Evolutionary conservation across 2,888 invertebrate genomes (phyloP), one percentile per base, ranked within the genome.

Genomic region (Caenorhabditis sulstoni): DNA sequence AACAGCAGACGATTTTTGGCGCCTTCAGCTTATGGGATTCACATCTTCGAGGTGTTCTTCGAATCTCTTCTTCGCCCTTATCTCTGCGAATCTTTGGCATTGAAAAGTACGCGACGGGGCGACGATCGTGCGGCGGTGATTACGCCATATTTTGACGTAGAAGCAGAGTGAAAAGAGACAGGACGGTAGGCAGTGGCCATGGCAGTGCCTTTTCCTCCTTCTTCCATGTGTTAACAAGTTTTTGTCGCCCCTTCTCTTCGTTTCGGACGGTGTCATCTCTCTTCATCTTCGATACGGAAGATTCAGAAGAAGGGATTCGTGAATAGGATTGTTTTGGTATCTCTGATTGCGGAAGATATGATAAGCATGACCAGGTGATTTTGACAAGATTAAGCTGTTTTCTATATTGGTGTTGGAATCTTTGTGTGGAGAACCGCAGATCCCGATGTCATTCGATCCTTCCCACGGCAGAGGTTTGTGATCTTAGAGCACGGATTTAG

Each of bases 91-190:
- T 75, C 57, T 61, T 18, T 55, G 37, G 47, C 61, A 44, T 59
- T 62, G 55, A 67, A 61, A 68, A 61, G 61, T 55, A 45, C 29
- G 29, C 29, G 3, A 5, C 7, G 29, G 29, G 29, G 29, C 29
- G 29, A 29, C 65, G 65, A 59, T 49, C 47, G 61, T 20, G 41
- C 41, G 29, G 7, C 37, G 76, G 67, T 67, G 68, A 76, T 76
- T 76, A 76, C 76, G 76, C 76, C 68, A 76, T 76, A 74, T 55
- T 74, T 66, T 61, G 66, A 66, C 66, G 74, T 55, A 58, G 55
- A 66, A 61, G 61, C 53, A 53, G 75, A 29, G 61, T 64, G 64
- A 57, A 61, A 47, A 52, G 53, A 68, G 68, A 52, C 47, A 16
- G 45, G 70, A 47, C 44, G 62, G 53, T 61, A 58, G 53, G 12